phyloP scores from a whole-genome alignment of 35 echinoderm and acorn worm genomes.

The Lytechinus pictus region DNA sequence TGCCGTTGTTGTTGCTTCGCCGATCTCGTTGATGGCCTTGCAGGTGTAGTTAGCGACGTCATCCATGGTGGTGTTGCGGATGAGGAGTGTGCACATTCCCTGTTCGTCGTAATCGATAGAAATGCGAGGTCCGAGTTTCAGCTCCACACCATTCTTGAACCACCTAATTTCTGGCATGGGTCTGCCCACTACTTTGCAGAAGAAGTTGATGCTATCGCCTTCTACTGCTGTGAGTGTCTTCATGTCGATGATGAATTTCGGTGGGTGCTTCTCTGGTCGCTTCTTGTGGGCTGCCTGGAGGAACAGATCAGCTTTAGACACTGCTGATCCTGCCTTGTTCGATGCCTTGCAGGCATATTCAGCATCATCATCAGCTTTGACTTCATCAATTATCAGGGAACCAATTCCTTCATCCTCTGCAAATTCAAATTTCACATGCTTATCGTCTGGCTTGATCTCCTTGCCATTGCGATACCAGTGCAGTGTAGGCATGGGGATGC shows the following conservation, averaged over 20 bases:
- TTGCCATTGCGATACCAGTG: slow-evolving; percentile 83
- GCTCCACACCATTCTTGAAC: slow-evolving; percentile 82
- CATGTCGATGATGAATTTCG: slow-evolving; percentile 76
- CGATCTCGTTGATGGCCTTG: slow-evolving; percentile 83
- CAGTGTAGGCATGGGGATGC: slow-evolving; percentile 79
- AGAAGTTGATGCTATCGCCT: slow-evolving; percentile 81
- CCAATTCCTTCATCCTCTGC: slow-evolving; percentile 83
- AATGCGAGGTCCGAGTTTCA: slow-evolving; percentile 69
- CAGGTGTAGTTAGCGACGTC: slow-evolving; percentile 83
- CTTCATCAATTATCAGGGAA: slow-evolving; percentile 84
- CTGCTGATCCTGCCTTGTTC: slow-evolving; percentile 86
- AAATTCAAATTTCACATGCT: slow-evolving; percentile 83
- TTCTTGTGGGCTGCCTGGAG: slow-evolving; percentile 81
- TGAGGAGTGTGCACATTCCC: slow-evolving; percentile 82
- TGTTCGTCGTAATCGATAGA: slow-evolving; percentile 82
- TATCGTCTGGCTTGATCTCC: slow-evolving; percentile 75
- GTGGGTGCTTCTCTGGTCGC: slow-evolving; percentile 65
- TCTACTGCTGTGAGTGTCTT: slow-evolving; percentile 62
- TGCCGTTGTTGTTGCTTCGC: slow-evolving; percentile 72
- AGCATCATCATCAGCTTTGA: slow-evolving; percentile 85
- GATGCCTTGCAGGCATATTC: slow-evolving; percentile 95
- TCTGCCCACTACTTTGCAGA: slow-evolving; percentile 74
- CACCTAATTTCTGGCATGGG: slow-evolving; percentile 90
- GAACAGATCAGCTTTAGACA: slow-evolving; percentile 89
- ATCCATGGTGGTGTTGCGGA: slow-evolving; percentile 63